phyloP scores from a whole-genome alignment of 2,888 invertebrate species.

The Autographa pulchrina region DNA sequence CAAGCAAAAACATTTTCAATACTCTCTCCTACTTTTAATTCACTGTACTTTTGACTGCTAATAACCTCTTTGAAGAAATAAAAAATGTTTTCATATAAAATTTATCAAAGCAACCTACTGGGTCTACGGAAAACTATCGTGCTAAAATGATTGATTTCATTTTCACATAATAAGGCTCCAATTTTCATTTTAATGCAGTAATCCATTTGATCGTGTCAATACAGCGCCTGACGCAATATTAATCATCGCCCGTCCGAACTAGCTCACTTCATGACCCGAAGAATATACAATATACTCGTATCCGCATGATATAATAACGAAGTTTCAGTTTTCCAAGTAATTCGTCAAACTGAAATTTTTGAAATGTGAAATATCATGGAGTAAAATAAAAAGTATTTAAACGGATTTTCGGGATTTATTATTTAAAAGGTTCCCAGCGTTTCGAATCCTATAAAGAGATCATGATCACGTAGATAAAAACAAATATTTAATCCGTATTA shows the following conservation, averaged over 20 bases:
- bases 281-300: constrained; percentile 40
- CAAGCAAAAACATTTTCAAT: constrained; percentile 51
- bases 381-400: not conserved
- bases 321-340: not conserved
- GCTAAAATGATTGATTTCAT: constrained; percentile 37
- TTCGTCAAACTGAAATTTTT: not conserved
- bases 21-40: constrained; percentile 40
- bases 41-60: constrained; percentile 17
- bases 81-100: constrained; percentile 3
- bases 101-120: constrained; percentile 18
- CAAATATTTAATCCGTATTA: no score
- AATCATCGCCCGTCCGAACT: constrained; percentile 49
- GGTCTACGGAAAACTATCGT: constrained; percentile 25
- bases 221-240: constrained; percentile 51
- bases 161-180: constrained; percentile 22
- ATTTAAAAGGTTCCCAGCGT: not conserved
- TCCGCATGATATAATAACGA: constrained; percentile 26
- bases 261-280: constrained; percentile 43
- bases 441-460: not conserved
- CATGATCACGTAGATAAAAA: not conserved
- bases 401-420: not conserved
- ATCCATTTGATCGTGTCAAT: constrained; percentile 43
- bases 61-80: not conserved
- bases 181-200: constrained; percentile 38
- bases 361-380: not conserved